A percentile compares a stretch with the other conserved stretches of the same genome.
Conservation (phyloP, 2,888 invertebrate genomes). For the Protophormia terraenovae region DNA sequence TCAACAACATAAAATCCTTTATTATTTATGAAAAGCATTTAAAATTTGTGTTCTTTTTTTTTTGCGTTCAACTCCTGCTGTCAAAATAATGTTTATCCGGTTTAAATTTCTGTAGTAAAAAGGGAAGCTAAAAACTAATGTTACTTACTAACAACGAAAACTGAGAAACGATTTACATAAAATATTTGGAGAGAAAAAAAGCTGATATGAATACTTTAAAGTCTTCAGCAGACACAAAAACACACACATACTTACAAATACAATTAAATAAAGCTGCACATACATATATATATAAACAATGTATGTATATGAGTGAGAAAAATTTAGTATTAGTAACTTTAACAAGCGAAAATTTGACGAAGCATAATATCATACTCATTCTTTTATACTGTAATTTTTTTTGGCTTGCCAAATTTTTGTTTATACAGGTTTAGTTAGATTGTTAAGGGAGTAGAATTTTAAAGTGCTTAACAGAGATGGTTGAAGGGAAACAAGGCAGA, state of each 20-base stretch:
- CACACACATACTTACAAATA: neutral
- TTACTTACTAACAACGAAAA: neutral
- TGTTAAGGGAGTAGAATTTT: neutral
- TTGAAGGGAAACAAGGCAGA: neutral
- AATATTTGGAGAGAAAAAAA: neutral
- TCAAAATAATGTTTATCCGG: constrained; percentile 14
- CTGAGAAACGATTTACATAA: neutral
- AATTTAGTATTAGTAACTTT: neutral
- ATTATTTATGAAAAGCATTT: constrained; percentile 14
- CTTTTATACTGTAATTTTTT: neutral
- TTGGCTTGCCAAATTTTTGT: neutral
- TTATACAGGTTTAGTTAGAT: constrained; percentile 1
- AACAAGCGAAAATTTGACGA: constrained; percentile 35
- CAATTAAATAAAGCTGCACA: neutral
- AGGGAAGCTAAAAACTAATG: neutral
- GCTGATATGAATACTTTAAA: constrained; percentile 10
- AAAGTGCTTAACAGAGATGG: neutral
- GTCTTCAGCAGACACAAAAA: neutral
- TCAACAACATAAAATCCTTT: neutral
- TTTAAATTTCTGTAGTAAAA: neutral
- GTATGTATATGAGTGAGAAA: neutral
- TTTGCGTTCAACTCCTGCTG: neutral
- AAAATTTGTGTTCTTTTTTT: neutral
- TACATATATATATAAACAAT: neutral
- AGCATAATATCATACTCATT: constrained; percentile 45